A percentile compares a stretch with the other conserved stretches of the same genome.
Evolutionary conservation across 1,140 invertebrate species (phyloP).

Genomic region (Hirudo medicinalis): DNA sequence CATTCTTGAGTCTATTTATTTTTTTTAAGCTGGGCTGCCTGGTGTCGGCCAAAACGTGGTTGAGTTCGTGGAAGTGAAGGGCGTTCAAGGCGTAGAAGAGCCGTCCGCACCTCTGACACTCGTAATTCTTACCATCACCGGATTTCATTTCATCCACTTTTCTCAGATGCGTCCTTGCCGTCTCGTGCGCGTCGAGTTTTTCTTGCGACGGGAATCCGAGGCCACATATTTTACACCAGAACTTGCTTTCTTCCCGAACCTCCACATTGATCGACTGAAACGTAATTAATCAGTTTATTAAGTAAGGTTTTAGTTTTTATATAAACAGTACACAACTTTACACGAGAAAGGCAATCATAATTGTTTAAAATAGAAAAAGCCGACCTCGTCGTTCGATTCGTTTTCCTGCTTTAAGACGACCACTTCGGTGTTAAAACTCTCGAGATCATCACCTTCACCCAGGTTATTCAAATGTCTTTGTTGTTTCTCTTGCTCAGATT

Average conservation of each 20-base stretch:
- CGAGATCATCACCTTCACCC: no score
- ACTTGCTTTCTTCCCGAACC: not conserved
- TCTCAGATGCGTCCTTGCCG: not conserved
- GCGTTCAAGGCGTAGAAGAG: not conserved
- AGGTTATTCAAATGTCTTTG: no score
- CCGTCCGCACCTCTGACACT: conserved; percentile 6
- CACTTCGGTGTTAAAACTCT: no score
- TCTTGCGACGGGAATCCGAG: not conserved
- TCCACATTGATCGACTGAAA: not conserved
- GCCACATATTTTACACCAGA: conserved; percentile 9
- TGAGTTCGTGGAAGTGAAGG: conserved; percentile 7
- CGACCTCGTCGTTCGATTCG: no score
- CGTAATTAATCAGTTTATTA: not conserved
- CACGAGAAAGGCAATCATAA: not conserved
- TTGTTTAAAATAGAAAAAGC: not conserved
- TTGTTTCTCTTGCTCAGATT: no score
- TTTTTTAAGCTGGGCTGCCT: not conserved
- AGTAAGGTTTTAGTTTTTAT: not conserved
- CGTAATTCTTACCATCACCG: not conserved
- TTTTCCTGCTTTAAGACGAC: no score
- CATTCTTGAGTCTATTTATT: no score
- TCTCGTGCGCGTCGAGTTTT: not conserved
- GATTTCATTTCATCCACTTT: conserved; percentile 9
- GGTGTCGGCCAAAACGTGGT: not conserved
- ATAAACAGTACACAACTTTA: not conserved